phyloP scores from a whole-genome alignment of 2,888 invertebrate species.

The Drosophila algonquin region DNA sequence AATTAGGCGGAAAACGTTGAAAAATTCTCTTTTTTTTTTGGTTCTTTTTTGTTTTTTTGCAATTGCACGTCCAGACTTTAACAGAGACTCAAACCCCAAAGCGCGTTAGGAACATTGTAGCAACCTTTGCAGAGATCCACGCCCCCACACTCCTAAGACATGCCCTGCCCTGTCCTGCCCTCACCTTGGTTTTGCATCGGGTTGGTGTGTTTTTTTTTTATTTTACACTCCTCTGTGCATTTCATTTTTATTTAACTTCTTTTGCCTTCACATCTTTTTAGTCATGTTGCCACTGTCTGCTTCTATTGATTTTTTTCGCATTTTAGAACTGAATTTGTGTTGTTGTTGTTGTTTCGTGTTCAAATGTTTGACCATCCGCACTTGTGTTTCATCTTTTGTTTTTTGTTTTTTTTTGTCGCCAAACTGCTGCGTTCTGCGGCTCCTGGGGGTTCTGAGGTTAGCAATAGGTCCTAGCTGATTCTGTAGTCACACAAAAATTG shows the following conservation, averaged over 20 bases:
- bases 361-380: conserved; percentile 66
- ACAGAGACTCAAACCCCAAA: conserved; percentile 32
- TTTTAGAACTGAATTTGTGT: conserved; percentile 41
- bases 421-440: conserved; percentile 17
- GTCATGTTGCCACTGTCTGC: conserved; percentile 81
- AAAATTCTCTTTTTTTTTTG: conserved; percentile 43
- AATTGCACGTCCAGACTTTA: conserved; percentile 67
- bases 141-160: conserved; percentile 17
- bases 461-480: conserved; percentile 62
- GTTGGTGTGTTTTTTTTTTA: conserved; percentile 21
- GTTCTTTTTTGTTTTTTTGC: conserved; percentile 56
- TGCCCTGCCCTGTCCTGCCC: conserved; percentile 17
- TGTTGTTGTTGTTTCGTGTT: conserved; percentile 45
- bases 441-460: conserved; percentile 69
- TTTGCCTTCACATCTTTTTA: conserved; percentile 65
- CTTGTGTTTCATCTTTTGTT: conserved; percentile 31
- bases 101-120: conserved; percentile 75
- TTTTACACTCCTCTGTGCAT: conserved; percentile 42
- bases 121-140: conserved; percentile 59
- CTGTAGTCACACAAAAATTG: conserved; percentile 57
- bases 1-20: conserved; percentile 79
- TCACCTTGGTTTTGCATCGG: conserved; percentile 47
- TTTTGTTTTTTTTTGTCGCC: conserved; percentile 31
- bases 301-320: conserved; percentile 84
- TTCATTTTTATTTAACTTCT: conserved; percentile 69